A percentile compares a stretch with the other conserved stretches of the same genome.
These are phyloP conservation scores for Anhinga rufa DNA, from an alignment of 2,113 vertebrate species.

Conservation along the genomic window DNA sequence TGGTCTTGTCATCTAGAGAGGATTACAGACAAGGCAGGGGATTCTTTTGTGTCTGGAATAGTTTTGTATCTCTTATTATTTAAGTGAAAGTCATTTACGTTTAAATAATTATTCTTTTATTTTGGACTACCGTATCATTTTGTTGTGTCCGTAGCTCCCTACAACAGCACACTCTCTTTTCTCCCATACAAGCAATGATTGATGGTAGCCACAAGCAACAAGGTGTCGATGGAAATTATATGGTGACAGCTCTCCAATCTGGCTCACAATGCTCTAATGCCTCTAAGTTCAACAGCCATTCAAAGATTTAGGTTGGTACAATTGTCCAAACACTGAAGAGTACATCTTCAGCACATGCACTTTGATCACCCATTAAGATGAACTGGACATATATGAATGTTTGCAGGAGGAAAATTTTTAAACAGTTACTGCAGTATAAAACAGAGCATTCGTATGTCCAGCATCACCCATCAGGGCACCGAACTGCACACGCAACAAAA, in stretches of 20 bases:
- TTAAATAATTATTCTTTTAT: not conserved
- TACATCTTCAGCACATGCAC: not conserved
- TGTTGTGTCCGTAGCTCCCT: not conserved
- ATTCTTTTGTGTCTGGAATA: not conserved
- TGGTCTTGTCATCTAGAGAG: not conserved
- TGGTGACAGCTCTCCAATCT: not conserved
- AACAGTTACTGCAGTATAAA: not conserved
- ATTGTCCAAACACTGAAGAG: not conserved
- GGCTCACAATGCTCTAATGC: not conserved
- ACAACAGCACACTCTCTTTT: not conserved
- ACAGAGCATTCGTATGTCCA: not conserved
- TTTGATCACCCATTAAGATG: not conserved
- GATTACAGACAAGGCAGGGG: not conserved
- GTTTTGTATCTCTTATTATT: not conserved
- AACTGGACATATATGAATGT: not conserved
- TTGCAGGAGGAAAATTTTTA: not conserved
- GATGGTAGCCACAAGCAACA: not conserved
- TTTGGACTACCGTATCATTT: not conserved
- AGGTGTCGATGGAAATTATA: not conserved
- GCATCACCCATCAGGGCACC: not conserved
- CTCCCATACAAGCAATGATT: not conserved
- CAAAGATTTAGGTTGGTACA: not conserved
- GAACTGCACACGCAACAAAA: not conserved
- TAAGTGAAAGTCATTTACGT: not conserved
- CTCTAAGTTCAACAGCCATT: not conserved